Base-by-base conservation (phyloP, 2,888 invertebrate species). In the Aproaerema taeniolella region DNA sequence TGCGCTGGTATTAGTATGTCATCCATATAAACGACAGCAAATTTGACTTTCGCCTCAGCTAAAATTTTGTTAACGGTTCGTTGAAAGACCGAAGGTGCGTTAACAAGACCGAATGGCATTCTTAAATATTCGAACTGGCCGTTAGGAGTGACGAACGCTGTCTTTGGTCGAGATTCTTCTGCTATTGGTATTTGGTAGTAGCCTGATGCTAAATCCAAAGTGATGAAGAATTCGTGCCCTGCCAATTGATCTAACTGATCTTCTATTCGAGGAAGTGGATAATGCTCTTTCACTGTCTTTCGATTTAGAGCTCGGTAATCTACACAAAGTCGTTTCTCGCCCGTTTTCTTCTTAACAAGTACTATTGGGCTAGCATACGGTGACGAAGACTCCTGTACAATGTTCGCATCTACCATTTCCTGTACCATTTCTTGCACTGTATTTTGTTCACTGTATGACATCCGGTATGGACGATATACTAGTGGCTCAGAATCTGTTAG, bases 31-130 rank as follows among this genome's bases (percentile, higher is more conserved):
- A 48, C 40, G 4, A 49, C 14, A 0, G 43, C 41, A 26, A 15
- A 45, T 24, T 46, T 49, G 14, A 40, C 24, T 16, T 44, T 45
- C 14, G 50, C 41, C 14, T 43, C 45, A 3, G 31, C 34, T 1
- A 64, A 36, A 1, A 60, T 47, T 14, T 49, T 41, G 31, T 65
- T 56, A 36, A 73, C 61, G 3, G 63, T 50, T 17, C 60, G 44
- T 35, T 72, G 67, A 41, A 70, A 77, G 0, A 61, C 58, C 0
- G 61, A 50, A 2, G 70, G 70, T 0, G 76, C 67, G 41, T 74
- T 74, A 0, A 47, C 46, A 0, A 76, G 49, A 1, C 70, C 72
- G 38, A 75, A 79, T 0, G 67, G 66, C 64, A 74, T 66, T 0
- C 57, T 39, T 2, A 57, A 51, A 42, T 55, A 72, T 43, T 75